A percentile compares a stretch with the other conserved stretches of the same genome.
Conservation (phyloP, 1,140 invertebrate genomes). For the Drosophila nasuta region DNA sequence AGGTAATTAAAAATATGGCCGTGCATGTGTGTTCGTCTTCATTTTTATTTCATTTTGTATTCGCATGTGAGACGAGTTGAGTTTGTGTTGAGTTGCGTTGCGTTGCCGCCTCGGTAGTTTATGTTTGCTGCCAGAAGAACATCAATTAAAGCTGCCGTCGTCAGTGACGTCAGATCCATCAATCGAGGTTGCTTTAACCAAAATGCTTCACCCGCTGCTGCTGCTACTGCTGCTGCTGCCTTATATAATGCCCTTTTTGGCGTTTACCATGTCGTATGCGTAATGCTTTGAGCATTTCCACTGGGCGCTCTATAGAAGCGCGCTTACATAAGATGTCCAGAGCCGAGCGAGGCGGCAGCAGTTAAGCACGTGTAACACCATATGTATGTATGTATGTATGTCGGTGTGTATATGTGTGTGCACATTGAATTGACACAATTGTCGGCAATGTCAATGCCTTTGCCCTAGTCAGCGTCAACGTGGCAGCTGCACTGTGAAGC, state of each 20-base stretch:
- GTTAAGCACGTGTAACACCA: conserved; percentile 52
- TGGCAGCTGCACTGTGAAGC: conserved; percentile 45
- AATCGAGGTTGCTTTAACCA: conserved; percentile 14
- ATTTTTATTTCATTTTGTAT: conserved; percentile 12
- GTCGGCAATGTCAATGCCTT: conserved; percentile 79
- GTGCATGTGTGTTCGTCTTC: conserved; percentile 31
- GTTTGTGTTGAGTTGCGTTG: not conserved
- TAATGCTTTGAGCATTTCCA: conserved; percentile 34
- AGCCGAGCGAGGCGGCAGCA: conserved; percentile 33
- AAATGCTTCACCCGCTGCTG: not conserved
- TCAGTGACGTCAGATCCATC: conserved; percentile 54
- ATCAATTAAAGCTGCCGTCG: conserved; percentile 39
- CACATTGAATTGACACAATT: conserved; percentile 73
- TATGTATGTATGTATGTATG: conserved; percentile 22
- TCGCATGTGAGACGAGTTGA: conserved; percentile 3
- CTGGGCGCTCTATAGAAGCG: not conserved
- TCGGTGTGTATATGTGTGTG: conserved; percentile 24
- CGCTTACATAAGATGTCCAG: conserved; percentile 51
- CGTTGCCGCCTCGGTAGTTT: conserved; percentile 17
- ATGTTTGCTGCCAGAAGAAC: conserved; percentile 21
- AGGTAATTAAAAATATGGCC: conserved; percentile 77
- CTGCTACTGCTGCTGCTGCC: not conserved
- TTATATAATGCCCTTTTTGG: conserved; percentile 42
- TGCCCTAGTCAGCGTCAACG: conserved; percentile 37
- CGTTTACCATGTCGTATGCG: conserved; percentile 47